Percentiles rank a stretch among this genome's conserved stretches.
Evolutionary conservation across 2,797 vertebrate species (phyloP).

Genomic region (Vespertilio murinus): DNA sequence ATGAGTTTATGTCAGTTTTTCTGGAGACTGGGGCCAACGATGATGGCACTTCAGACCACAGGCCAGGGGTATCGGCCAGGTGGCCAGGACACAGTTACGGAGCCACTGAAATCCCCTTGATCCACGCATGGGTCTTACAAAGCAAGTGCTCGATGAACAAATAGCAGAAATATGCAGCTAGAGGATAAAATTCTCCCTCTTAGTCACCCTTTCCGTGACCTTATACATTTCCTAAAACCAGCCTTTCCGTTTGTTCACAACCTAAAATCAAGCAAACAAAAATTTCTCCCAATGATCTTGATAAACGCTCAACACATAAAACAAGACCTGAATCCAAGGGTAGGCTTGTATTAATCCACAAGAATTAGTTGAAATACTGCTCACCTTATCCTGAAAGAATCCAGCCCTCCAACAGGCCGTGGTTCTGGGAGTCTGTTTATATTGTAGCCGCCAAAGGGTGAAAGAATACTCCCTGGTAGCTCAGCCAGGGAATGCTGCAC

Average conservation of each 20-base stretch:
- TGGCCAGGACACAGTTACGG: background rate
- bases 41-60: background rate
- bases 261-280: background rate
- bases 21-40: conserved; percentile 19
- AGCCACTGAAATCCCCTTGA: background rate
- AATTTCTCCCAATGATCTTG: background rate
- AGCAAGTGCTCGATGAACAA: background rate
- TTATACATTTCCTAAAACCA: background rate
- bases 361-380: background rate
- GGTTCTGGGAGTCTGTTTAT: background rate
- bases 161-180: background rate
- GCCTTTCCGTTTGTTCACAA: background rate
- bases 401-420: background rate
- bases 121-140: background rate
- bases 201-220: background rate
- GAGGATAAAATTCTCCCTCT: background rate
- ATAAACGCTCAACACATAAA: conserved; percentile 23
- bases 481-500: background rate
- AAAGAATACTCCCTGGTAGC: background rate
- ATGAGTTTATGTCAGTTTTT: conserved; percentile 35
- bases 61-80: background rate
- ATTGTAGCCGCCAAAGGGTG: background rate
- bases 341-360: background rate
- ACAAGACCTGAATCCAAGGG: background rate
- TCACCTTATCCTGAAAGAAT: background rate